Percentiles rank a stretch among this genome's conserved stretches.
Evolutionary conservation across 2,888 invertebrate species (phyloP).

Genomic region (Monochamus alternatus): DNA sequence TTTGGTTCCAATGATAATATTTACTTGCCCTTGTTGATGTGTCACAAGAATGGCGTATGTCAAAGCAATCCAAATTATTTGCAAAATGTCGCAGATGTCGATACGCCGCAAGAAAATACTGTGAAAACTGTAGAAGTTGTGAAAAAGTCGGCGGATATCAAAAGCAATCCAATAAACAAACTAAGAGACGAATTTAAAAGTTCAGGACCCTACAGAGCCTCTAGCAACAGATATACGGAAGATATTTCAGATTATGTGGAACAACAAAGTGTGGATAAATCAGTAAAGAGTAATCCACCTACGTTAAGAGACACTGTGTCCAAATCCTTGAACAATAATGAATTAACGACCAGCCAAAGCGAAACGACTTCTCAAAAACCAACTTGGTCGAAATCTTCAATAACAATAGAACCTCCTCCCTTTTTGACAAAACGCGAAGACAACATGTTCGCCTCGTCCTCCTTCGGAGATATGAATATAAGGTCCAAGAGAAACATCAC

Average conservation of each 20-base stretch:
- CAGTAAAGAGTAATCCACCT: background rate
- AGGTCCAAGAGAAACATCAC: background rate
- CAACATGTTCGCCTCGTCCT: background rate
- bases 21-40: constrained; percentile 13
- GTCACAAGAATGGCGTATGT: background rate
- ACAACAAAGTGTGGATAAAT: background rate
- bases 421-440: constrained; percentile 6
- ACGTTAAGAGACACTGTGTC: background rate
- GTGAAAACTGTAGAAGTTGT: too few relatives aligned
- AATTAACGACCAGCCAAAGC: too few relatives aligned
- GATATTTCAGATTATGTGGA: too few relatives aligned
- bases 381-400: background rate
- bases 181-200: background rate
- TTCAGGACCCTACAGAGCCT: background rate
- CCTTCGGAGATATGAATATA: too few relatives aligned
- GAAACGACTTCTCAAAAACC: background rate
- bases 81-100: background rate
- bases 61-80: background rate
- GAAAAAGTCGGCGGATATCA: background rate
- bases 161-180: background rate
- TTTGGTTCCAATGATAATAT: constrained; percentile 31
- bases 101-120: background rate
- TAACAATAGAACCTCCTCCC: constrained; percentile 14
- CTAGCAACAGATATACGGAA: too few relatives aligned
- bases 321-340: background rate